Evolutionary conservation across 1,140 invertebrate species (phyloP).

Genomic region (Neuroterus valhalla): DNA sequence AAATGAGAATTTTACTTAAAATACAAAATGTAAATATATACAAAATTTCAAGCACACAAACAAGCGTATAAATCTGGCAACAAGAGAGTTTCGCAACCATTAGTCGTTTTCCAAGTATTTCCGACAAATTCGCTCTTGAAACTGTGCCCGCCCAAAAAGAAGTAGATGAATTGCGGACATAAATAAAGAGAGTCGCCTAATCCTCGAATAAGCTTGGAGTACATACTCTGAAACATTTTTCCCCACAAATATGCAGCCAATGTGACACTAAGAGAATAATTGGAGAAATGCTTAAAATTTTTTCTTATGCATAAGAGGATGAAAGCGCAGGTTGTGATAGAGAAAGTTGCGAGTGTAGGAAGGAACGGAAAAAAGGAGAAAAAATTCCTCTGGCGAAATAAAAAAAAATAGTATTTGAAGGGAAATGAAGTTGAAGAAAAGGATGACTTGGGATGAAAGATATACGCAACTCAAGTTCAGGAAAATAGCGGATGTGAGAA

Average conservation of each 20-base stretch:
- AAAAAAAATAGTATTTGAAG: too few species aligned
- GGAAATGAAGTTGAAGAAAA: too few species aligned
- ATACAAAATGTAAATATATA: not conserved
- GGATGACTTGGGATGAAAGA: too few species aligned
- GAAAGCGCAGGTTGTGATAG: too few species aligned
- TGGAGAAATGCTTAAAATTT: too few species aligned
- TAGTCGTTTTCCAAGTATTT: constrained; percentile 1
- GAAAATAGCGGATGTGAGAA: too few species aligned
- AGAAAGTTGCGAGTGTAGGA: too few species aligned
- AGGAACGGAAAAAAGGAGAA: too few species aligned
- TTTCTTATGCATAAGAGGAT: too few species aligned
- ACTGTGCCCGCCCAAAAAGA: not conserved
- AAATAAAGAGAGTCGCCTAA: constrained; percentile 20
- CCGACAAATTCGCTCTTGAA: constrained; percentile 25
- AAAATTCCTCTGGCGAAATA: too few species aligned
- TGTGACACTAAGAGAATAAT: not conserved
- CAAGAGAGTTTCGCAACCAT: not conserved
- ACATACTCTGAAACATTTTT: not conserved
- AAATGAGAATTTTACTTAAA: not conserved
- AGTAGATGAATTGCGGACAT: constrained; percentile 7
- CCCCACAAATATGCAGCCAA: not conserved
- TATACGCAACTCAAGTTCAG: too few species aligned
- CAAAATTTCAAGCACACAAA: not conserved
- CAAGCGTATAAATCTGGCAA: constrained; percentile 1
- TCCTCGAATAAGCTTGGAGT: constrained; percentile 16